These are phyloP conservation scores for Onychorhynchus coronatus DNA, from an alignment of 2,113 vertebrate genomes.

Conservation along the genomic window DNA sequence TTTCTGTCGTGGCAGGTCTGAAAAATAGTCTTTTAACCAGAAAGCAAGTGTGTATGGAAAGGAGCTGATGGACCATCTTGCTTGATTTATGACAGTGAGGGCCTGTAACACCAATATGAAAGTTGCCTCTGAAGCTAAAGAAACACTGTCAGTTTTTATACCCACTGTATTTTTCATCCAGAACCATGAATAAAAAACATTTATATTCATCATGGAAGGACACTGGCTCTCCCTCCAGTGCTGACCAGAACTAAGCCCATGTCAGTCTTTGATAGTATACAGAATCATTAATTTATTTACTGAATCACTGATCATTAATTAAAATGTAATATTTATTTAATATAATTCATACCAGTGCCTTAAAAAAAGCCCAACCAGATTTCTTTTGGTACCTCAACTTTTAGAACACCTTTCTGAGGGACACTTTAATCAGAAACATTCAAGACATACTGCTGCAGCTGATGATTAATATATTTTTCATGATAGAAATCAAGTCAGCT, in stretches of 20 bases:
- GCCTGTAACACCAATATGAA: background rate
- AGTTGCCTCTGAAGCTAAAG: background rate
- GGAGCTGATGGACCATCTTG: background rate
- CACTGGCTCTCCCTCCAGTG: background rate
- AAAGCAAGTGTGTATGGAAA: background rate
- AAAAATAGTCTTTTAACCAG: background rate
- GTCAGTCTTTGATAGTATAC: background rate
- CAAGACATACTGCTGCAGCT: background rate
- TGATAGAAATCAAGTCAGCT: background rate
- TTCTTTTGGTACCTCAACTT: background rate
- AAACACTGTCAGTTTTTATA: background rate
- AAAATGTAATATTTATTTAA: background rate
- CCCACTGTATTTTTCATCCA: background rate
- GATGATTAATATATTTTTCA: background rate
- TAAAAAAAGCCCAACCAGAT: background rate
- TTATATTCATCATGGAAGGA: background rate
- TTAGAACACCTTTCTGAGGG: background rate
- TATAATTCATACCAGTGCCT: background rate
- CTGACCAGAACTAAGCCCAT: background rate
- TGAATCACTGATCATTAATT: background rate
- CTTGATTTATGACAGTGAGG: background rate
- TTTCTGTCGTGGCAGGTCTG: background rate
- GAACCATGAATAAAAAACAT: background rate
- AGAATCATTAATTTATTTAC: background rate
- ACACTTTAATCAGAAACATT: background rate